Evolutionary conservation across 2,797 vertebrate genomes (phyloP).

Genomic region (Pipistrellus pygmaeus): DNA sequence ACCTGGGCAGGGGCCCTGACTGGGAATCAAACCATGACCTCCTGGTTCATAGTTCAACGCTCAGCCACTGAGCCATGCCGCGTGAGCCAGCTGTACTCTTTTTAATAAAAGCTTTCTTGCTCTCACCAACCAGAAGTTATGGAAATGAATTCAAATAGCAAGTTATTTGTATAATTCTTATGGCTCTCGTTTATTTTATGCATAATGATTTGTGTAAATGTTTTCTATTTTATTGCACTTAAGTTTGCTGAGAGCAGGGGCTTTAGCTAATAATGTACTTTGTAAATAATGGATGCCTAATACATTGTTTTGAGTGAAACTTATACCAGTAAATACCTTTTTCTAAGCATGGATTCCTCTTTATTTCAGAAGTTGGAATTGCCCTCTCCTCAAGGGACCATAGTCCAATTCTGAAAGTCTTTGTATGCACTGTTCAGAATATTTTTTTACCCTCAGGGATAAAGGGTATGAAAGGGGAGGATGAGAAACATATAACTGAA

Average conservation of each 20-base stretch:
- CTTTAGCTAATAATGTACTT: not conserved
- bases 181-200: slow-evolving; percentile 15
- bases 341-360: slow-evolving; percentile 14
- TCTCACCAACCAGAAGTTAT: not conserved
- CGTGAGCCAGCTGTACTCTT: not conserved
- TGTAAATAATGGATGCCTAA: slow-evolving; percentile 5
- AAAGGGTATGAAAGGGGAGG: not conserved
- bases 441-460: not conserved
- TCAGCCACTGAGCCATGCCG: too few species aligned
- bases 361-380: not conserved
- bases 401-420: slow-evolving; percentile 34
- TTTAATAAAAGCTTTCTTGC: not conserved
- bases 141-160: slow-evolving; percentile 29
- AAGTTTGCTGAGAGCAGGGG: not conserved
- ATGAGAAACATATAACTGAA: slow-evolving; percentile 10
- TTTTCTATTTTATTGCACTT: not conserved
- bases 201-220: slow-evolving; percentile 20
- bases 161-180: slow-evolving; percentile 11
- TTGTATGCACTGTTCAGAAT: slow-evolving; percentile 10
- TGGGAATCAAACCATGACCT: too few species aligned
- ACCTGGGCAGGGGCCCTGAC: too few species aligned
- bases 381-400: not conserved
- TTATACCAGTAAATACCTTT: slow-evolving; percentile 21
- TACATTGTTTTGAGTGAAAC: slow-evolving; percentile 21
- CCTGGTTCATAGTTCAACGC: too few species aligned